phyloP scores from a whole-genome alignment of 1,140 invertebrate genomes.

The Neodiprion virginianus region DNA sequence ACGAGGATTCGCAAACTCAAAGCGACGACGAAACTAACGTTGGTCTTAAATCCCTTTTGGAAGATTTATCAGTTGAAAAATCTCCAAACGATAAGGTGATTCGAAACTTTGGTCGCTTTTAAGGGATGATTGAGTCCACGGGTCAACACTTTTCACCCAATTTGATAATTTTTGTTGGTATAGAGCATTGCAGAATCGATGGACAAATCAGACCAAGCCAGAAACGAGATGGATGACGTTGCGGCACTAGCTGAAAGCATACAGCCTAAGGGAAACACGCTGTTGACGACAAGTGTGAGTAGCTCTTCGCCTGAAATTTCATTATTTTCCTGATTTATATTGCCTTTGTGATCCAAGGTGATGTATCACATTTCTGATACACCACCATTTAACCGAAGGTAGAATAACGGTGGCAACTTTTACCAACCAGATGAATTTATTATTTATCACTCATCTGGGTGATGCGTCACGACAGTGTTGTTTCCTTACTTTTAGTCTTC shows the following conservation, averaged over 20 bases:
- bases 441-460: constrained; percentile 25
- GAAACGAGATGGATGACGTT: constrained; percentile 84
- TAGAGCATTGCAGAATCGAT: constrained; percentile 47
- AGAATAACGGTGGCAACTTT: constrained; percentile 41
- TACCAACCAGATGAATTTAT: constrained; percentile 32
- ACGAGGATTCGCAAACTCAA: constrained; percentile 61
- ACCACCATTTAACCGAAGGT: constrained; percentile 54
- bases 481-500: not conserved
- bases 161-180: constrained; percentile 30
- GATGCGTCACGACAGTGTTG: constrained; percentile 21
- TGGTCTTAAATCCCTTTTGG: constrained; percentile 70
- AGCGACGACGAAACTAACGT: constrained; percentile 63
- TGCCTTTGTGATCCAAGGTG: constrained; percentile 55
- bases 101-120: not conserved
- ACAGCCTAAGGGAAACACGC: constrained; percentile 97
- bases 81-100: constrained; percentile 37
- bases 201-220: constrained; percentile 67
- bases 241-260: constrained; percentile 94
- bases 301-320: constrained; percentile 12
- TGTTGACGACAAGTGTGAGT: constrained; percentile 84
- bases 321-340: constrained; percentile 22
- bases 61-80: constrained; percentile 61
- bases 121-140: too few species aligned
- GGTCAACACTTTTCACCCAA: constrained; percentile 1
- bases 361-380: constrained; percentile 36